phyloP scores from a whole-genome alignment of 2,113 vertebrate species.

The Kryptolebias marmoratus region DNA sequence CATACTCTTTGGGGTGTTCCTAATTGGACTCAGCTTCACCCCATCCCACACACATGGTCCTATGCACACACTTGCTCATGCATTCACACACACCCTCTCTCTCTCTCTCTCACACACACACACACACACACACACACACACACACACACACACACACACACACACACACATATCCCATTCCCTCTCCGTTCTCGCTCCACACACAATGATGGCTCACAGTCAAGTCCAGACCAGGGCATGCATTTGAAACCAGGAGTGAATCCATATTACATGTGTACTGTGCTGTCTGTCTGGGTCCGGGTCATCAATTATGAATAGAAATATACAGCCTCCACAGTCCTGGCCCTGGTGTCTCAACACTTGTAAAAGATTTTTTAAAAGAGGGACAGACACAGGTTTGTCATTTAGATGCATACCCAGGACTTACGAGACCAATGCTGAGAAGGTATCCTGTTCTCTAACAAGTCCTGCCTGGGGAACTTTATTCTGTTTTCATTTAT shows the following conservation, averaged over 20 bases:
- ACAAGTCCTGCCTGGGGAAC: slow-evolving; percentile 60
- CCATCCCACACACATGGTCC: background rate
- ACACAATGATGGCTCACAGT: slow-evolving; percentile 71
- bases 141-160: slow-evolving; percentile 32
- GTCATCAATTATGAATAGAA: slow-evolving; percentile 96
- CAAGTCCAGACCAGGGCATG: slow-evolving; percentile 74
- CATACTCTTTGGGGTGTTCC: background rate
- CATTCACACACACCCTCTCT: slow-evolving; percentile 30
- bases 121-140: slow-evolving; percentile 18
- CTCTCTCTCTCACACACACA: slow-evolving; percentile 6
- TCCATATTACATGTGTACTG: slow-evolving; percentile 90
- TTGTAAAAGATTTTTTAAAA: slow-evolving; percentile 86
- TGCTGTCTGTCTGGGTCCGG: slow-evolving; percentile 87
- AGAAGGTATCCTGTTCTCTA: slow-evolving; percentile 60
- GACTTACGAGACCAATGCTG: slow-evolving; percentile 69
- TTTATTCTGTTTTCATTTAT: slow-evolving; percentile 62
- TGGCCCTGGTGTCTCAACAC: slow-evolving; percentile 82
- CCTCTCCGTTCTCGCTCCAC: slow-evolving; percentile 54
- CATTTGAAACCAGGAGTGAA: slow-evolving; percentile 83
- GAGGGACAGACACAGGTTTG: slow-evolving; percentile 84
- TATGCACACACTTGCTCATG: slow-evolving; percentile 24
- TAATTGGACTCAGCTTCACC: background rate
- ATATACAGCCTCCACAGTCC: slow-evolving; percentile 87
- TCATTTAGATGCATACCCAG: slow-evolving; percentile 81
- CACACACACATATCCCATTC: slow-evolving; percentile 45